These are phyloP conservation scores for Orthonevra nobilis DNA, from an alignment of 2,888 invertebrate genomes.

Conservation along the genomic window DNA sequence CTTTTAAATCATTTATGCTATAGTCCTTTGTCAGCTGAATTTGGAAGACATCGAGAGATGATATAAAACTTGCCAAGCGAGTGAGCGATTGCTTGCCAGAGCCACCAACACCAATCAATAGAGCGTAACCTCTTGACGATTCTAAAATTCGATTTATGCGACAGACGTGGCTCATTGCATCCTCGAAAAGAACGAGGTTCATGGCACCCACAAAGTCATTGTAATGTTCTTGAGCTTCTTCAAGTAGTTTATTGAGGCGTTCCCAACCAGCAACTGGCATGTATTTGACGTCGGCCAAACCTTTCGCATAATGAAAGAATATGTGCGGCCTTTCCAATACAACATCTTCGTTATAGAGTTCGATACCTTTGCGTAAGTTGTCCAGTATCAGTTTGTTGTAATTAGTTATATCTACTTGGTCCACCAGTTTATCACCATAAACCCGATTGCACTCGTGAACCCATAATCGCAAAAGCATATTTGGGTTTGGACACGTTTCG, in stretches of 20 bases:
- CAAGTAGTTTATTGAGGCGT: conserved; percentile 86
- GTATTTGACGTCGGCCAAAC: conserved; percentile 95
- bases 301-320: conserved; percentile 95
- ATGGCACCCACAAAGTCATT: conserved; percentile 95
- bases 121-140: conserved; percentile 93
- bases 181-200: conserved; percentile 96
- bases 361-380: conserved; percentile 88
- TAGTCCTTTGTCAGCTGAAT: conserved; percentile 95
- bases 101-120: conserved; percentile 96
- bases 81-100: conserved; percentile 96
- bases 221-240: conserved; percentile 90
- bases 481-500: conserved; percentile 86
- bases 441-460: conserved; percentile 94
- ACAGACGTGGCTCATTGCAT: conserved; percentile 96
- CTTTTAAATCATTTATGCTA: conserved; percentile 88
- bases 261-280: conserved; percentile 88
- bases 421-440: conserved; percentile 94
- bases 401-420: conserved; percentile 86
- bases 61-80: conserved; percentile 93
- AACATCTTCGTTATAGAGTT: conserved; percentile 86
- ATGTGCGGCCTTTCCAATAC: conserved; percentile 90
- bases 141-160: conserved; percentile 96
- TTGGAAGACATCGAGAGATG: conserved; percentile 95
- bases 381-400: conserved; percentile 89
- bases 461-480: conserved; percentile 90